Evolutionary conservation across 2,888 invertebrate genomes (phyloP), one percentile per base, ranked within the genome.

Genomic region (Euzetes globulus): DNA sequence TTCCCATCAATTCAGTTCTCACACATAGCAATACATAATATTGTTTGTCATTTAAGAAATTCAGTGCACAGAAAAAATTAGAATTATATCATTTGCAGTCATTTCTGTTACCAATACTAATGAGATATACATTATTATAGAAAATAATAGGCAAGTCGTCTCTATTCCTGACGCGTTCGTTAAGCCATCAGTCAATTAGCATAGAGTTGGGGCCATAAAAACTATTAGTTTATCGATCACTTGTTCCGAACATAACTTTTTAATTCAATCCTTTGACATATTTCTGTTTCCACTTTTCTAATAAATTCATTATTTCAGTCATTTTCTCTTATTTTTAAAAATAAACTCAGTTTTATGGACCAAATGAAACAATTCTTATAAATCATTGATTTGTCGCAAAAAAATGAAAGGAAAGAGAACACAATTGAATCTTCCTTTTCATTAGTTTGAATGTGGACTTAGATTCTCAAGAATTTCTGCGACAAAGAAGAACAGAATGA

Each of bases 41-140:
- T 27, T 70, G 45, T 70, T 45, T 47, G 45, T 70, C 70, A 47
- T 70, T 70, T 47, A 70, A 70, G 45, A 70, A 27, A 47, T 70
- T 25, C 45, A 45, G 47, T 47, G 11, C 45, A 70, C 63, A 33
- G 15, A 65, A 41, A 68, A 45, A 47, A 47, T 47, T 70, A 25
- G 27, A 45, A 47, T 70, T 47, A 65, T 65, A 37, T 65, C 11
- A 5, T 65, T 37, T 29, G 17, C n/a, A 25, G 58, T n/a, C 63
- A 63, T 33, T 37, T 33, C 25, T 47, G 47, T 27, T 37, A 2
- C 45, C 22, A 70, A 70, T 70, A 70, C 70, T 45, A 70, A 70
- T 70, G 70, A 70, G 41, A 33, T 29, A 60, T 50, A 58, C 33
- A 37, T 65, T 37, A 29, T 37, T 65, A 37, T 19, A 65, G 17